Evolutionary conservation across 2,797 vertebrate genomes (phyloP).

Genomic region (Apogon talboti): DNA sequence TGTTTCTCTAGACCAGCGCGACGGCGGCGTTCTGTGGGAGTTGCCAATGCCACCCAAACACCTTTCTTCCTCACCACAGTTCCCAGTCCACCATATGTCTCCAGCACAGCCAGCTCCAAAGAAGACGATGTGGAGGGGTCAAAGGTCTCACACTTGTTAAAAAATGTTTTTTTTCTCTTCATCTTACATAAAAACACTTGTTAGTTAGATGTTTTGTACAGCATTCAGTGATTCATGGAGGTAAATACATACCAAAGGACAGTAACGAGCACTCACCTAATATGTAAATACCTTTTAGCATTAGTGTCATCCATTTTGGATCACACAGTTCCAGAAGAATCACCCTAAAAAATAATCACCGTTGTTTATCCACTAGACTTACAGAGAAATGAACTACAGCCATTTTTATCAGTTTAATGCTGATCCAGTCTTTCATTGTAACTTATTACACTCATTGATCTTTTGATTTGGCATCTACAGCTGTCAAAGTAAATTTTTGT

Average conservation of each 20-base stretch:
- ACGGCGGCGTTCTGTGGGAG: slow-evolving; percentile 87
- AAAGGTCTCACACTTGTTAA: slow-evolving; percentile 56
- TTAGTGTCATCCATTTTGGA: not conserved
- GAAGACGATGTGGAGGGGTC: slow-evolving; percentile 75
- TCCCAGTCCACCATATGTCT: slow-evolving; percentile 63
- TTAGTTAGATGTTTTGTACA: too few species aligned
- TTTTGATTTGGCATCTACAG: too few species aligned
- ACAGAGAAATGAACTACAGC: too few species aligned
- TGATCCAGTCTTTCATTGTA: too few species aligned
- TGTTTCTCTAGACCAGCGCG: slow-evolving; percentile 83
- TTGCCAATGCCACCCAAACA: slow-evolving; percentile 83
- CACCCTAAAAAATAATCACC: too few species aligned
- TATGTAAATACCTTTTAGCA: not conserved
- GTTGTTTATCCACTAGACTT: too few species aligned
- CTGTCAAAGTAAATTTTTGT: too few species aligned
- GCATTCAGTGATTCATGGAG: too few species aligned
- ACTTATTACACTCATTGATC: too few species aligned
- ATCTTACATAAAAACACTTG: not conserved
- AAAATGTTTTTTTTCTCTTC: not conserved
- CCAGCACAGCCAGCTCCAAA: slow-evolving; percentile 68
- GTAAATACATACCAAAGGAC: not conserved
- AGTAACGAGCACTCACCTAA: not conserved
- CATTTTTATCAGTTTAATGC: too few species aligned
- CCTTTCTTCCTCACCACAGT: slow-evolving; percentile 71
- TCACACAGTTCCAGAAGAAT: too few species aligned